Evolutionary conservation across 2,888 invertebrate species (phyloP).

Genomic region (Tachina fera): DNA sequence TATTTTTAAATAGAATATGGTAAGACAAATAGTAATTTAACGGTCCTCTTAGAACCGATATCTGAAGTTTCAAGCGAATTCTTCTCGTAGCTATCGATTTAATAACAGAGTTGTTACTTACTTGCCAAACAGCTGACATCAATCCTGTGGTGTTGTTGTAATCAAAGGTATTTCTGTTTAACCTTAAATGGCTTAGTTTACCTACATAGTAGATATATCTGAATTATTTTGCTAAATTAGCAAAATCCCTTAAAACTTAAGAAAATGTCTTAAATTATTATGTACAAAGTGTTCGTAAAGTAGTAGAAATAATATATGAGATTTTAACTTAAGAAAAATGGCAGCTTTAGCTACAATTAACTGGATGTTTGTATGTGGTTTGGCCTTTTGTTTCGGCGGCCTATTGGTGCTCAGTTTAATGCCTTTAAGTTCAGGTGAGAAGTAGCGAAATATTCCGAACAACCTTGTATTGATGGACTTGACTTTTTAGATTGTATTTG

Average conservation of each 20-base stretch:
- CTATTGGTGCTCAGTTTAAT: slow-evolving; percentile 79
- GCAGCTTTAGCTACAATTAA: slow-evolving; percentile 77
- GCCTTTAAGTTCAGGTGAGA: slow-evolving; percentile 79
- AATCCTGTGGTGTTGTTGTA: neutral
- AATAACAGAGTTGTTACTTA: too few relatives aligned
- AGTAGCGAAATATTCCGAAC: neutral
- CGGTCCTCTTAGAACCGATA: too few relatives aligned
- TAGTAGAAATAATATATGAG: slow-evolving; percentile 25
- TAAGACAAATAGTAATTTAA: too few relatives aligned
- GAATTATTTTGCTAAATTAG: slow-evolving; percentile 37
- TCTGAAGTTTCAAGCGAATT: too few relatives aligned
- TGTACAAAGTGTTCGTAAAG: slow-evolving; percentile 8
- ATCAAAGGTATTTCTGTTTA: slow-evolving; percentile 57
- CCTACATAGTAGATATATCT: slow-evolving; percentile 3
- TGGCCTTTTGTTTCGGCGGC: slow-evolving; percentile 79
- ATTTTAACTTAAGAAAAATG: slow-evolving; percentile 72
- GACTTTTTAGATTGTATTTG: slow-evolving; percentile 77
- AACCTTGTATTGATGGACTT: neutral
- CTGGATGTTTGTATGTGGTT: slow-evolving; percentile 80
- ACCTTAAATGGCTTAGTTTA: slow-evolving; percentile 57
- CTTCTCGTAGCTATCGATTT: too few relatives aligned
- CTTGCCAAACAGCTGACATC: too few relatives aligned
- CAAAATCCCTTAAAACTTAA: slow-evolving; percentile 23
- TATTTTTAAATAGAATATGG: too few relatives aligned
- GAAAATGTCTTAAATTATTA: slow-evolving; percentile 52